Evolutionary conservation across 2,797 vertebrate species (phyloP), one percentile per base, ranked within the genome.

Genomic region (Lycodopsis pacificus): DNA sequence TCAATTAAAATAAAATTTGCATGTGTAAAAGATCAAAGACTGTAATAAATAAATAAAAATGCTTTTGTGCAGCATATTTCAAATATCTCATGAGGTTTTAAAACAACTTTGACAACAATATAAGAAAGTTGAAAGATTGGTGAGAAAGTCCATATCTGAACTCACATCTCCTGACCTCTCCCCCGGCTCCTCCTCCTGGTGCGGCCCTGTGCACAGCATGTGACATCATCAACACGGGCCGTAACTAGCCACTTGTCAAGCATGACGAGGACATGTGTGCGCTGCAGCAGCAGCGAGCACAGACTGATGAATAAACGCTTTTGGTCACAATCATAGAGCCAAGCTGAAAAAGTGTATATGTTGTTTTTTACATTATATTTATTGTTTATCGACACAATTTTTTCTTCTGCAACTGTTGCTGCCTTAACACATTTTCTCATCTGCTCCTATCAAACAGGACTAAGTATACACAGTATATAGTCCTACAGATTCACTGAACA

Each of bases 81-180:
- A 30, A 51, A 13, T 2, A 17, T 12, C 44, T 5, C 42, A 44
- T 44, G 14, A 44, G 13, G 4, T 38, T 57, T 30, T 0, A 30
- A 44, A n/a, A 49, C 20, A 20, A 19, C 15, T 30, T 0, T 0
- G 10, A 3, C 12, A 56, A 12, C 9, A 40, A 63, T 19, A 7
- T 12, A 27, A 66, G 8, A 46, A 25, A 10, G 14, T 17, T 14
- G 7, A 51, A 22, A 13, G n/a, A 32, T 5, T 40, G 17, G 22
- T 2, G 20, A 53, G 27, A 20, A 46, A 13, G 11, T 38, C 32
- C 34, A 36, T 0, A 0, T 25, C 5, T 44, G 4, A 56, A 90
- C 92, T 91, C 72, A 95, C 94, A 13, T 76, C 65, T 70, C 57
- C 73, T 42, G 80, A 68, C 34, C 36, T 67, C 64, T 92, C 86